Percentiles rank a stretch among this genome's conserved stretches.
These are phyloP conservation scores for Osmerus eperlanus DNA, from an alignment of 2,113 vertebrate genomes.

Conservation along the genomic window DNA sequence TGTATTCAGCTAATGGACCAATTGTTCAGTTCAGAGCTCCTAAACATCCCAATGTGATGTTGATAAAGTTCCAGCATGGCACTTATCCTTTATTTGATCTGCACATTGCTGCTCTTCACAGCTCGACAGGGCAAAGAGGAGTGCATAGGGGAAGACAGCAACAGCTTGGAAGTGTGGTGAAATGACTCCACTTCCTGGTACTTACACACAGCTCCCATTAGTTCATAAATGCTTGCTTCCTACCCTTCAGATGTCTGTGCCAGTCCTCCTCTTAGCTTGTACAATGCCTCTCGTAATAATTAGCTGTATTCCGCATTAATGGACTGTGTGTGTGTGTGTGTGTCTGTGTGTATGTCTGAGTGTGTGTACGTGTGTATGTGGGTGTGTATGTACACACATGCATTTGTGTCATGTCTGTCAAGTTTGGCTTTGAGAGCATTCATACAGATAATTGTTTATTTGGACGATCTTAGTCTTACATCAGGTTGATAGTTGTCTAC, in stretches of 20 bases:
- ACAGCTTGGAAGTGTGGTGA: slow-evolving; percentile 30
- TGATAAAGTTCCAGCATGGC: slow-evolving; percentile 8
- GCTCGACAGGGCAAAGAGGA: slow-evolving; percentile 4
- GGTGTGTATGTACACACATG: neutral
- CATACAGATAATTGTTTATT: too few relatives aligned
- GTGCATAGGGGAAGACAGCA: slow-evolving; percentile 7
- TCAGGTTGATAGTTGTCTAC: too few relatives aligned
- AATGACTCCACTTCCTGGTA: slow-evolving; percentile 32
- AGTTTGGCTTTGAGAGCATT: slow-evolving; percentile 4
- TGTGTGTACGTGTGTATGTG: neutral
- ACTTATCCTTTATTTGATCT: slow-evolving; percentile 22
- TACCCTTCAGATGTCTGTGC: slow-evolving; percentile 23
- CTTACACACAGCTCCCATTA: slow-evolving; percentile 39
- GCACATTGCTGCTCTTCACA: slow-evolving; percentile 15
- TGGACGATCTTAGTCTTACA: too few relatives aligned
- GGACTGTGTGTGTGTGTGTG: slow-evolving; percentile 9
- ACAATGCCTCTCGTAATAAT: slow-evolving; percentile 47
- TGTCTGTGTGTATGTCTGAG: neutral
- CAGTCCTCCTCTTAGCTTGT: slow-evolving; percentile 32
- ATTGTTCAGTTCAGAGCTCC: neutral
- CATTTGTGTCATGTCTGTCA: neutral
- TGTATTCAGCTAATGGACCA: neutral
- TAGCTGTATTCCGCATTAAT: slow-evolving; percentile 20
- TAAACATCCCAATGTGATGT: neutral
- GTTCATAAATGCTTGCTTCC: slow-evolving; percentile 27